Conservation (phyloP, 2,888 invertebrate genomes). For the Ophonus ardosiacus region DNA sequence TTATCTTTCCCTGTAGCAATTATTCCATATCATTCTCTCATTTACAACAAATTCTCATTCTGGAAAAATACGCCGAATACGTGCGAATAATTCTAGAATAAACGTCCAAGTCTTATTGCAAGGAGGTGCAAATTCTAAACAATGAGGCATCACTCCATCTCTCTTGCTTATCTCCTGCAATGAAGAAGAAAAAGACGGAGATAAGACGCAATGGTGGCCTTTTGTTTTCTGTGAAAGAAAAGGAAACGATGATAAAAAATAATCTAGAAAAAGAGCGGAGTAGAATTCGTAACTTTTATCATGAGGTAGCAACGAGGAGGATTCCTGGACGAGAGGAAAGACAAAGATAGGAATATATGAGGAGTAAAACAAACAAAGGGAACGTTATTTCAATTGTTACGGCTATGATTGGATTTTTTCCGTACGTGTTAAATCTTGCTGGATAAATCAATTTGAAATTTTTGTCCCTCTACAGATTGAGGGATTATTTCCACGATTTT, state of each 20-base stretch:
- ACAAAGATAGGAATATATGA: constrained; percentile 24
- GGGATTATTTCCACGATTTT: constrained; percentile 21
- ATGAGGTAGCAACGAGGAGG: constrained; percentile 27
- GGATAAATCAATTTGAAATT: constrained; percentile 68
- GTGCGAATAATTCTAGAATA: constrained; percentile 35
- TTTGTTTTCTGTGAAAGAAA: constrained; percentile 55
- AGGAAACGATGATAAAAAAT: constrained; percentile 59
- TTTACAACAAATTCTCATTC: constrained; percentile 47
- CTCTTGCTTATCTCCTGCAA: constrained; percentile 42
- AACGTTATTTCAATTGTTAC: constrained; percentile 67
- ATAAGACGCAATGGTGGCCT: constrained; percentile 37
- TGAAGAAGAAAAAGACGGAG: constrained; percentile 42
- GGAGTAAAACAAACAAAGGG: constrained; percentile 60
- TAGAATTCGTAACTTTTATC: constrained; percentile 63
- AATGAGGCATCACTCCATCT: constrained; percentile 50
- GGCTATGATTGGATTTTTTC: constrained; percentile 70
- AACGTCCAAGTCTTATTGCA: not conserved
- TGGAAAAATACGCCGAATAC: constrained; percentile 31
- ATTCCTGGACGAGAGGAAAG: not conserved
- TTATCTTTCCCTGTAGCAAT: constrained; percentile 19
- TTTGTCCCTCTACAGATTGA: constrained; percentile 2
- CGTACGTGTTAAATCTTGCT: constrained; percentile 70
- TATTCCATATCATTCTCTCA: constrained; percentile 40
- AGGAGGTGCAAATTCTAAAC: constrained; percentile 54
- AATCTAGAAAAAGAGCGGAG: constrained; percentile 47